Base-by-base conservation (phyloP, 23 tunicate genomes). In the Phallusia fumigata region DNA sequence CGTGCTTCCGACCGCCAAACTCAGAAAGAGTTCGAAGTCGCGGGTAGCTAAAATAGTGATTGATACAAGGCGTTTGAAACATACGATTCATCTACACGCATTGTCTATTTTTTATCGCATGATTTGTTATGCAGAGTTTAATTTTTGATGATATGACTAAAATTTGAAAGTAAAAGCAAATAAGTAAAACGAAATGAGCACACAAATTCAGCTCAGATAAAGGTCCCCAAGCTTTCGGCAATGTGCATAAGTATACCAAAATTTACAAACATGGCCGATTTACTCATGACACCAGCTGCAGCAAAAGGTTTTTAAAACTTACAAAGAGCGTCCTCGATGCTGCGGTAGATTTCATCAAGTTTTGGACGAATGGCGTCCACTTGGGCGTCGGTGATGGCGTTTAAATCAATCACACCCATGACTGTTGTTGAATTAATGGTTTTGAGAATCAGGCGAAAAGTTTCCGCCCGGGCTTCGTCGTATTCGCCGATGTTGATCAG, bases 1-100 rank as follows among this genome's bases (percentile, higher is more conserved):
- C 0, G 86, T 83, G 40, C 75, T 86, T 13, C 96, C 96, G 28
- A 91, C 86, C 28, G 65, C 36, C 30, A 91, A 72, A 30, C 65
- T 83, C 24, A 91, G 85, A 45, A 45, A 91, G 15, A 81, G 24
- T 0, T 33, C 78, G 78, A 10, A 33, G 28, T 75, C 44, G 10
- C 13, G 8, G 33, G 3, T 28, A 10, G 35, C 69, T 58, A 58
- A 58, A 58, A 8, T 6, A 21, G 13, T 21, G 13, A 3, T 40
- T 5, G 10, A 10, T n/a, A n/a, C n/a, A n/a, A n/a, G n/a, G n/a
- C n/a, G n/a, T n/a, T n/a, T n/a, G n/a, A n/a, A n/a, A n/a, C n/a
- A n/a, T n/a, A n/a, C n/a, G n/a, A n/a, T n/a, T n/a, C n/a, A n/a
- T n/a, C n/a, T n/a, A n/a, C n/a, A n/a, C n/a, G n/a, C n/a, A n/a